A percentile compares a stretch with the other conserved stretches of the same genome.
Evolutionary conservation across 2,113 vertebrate species (phyloP).

Genomic region (Nycticebus coucang): DNA sequence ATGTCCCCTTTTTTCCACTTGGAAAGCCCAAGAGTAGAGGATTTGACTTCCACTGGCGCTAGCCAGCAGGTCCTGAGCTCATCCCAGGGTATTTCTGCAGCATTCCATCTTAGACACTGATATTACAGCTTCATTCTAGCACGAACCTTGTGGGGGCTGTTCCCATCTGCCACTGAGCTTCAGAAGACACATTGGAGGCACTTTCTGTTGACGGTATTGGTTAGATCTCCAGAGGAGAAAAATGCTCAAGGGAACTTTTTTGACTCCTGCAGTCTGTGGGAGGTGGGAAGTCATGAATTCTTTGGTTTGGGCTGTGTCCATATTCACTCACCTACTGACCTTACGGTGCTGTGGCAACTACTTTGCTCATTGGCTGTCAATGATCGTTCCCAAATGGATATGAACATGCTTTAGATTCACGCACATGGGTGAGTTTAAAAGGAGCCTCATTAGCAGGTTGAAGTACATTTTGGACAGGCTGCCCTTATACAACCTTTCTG

Average conservation of each 20-base stretch:
- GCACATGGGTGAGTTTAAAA: neutral
- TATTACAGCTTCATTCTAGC: neutral
- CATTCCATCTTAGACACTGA: neutral
- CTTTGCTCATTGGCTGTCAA: neutral
- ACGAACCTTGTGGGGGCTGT: neutral
- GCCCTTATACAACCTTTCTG: neutral
- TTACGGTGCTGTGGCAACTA: neutral
- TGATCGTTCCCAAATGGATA: neutral
- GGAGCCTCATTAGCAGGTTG: neutral
- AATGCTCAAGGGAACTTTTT: neutral
- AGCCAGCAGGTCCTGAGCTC: neutral
- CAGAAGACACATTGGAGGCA: neutral
- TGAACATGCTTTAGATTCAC: neutral
- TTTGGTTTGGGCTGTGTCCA: neutral
- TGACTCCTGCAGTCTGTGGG: neutral
- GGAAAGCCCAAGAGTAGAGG: neutral
- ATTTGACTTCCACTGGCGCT: neutral
- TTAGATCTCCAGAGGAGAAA: neutral
- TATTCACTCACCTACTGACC: neutral
- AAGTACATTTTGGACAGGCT: neutral
- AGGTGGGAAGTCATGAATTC: neutral
- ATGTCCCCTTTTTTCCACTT: neutral
- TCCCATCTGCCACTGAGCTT: constrained; percentile 31
- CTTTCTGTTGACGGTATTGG: constrained; percentile 13
- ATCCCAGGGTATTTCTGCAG: neutral